A percentile compares a stretch with the other conserved stretches of the same genome.
Evolutionary conservation across 2,888 invertebrate species (phyloP).

Genomic region (Cremastinae sp.): DNA sequence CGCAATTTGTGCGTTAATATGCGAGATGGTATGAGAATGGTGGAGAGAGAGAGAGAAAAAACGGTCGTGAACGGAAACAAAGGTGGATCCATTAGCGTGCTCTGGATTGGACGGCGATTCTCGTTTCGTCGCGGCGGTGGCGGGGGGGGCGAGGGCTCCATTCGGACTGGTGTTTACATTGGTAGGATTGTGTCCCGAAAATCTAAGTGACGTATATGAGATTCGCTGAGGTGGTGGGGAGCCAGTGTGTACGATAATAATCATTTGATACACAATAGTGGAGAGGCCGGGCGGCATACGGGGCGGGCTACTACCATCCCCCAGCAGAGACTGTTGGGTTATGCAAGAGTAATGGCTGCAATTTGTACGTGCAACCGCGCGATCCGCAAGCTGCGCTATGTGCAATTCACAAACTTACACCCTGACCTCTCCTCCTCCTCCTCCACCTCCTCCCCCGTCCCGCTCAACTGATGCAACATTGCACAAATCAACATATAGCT

Average conservation of each 20-base stretch:
- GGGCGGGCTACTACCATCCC: no score
- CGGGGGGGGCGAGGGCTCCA: background rate
- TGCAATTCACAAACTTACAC: constrained; percentile 73
- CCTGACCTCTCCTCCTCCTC: constrained; percentile 21
- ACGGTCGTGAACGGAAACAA: background rate
- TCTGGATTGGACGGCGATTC: constrained; percentile 17
- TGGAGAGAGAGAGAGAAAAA: no score
- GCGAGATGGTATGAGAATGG: no score
- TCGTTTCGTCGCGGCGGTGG: background rate
- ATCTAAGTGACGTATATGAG: constrained; percentile 78
- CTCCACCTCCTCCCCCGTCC: constrained; percentile 60
- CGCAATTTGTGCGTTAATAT: no score
- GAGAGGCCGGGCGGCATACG: constrained; percentile 14
- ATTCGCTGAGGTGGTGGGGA: constrained; percentile 72
- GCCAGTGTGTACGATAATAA: constrained; percentile 76
- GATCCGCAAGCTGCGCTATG: constrained; percentile 67
- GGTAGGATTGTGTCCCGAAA: constrained; percentile 63
- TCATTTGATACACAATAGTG: constrained; percentile 79
- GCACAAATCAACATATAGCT: constrained; percentile 18
- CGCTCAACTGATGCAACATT: constrained; percentile 2
- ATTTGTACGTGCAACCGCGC: constrained; percentile 75
- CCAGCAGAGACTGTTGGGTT: constrained; percentile 64
- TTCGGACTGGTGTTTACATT: background rate
- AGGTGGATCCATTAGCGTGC: constrained; percentile 35
- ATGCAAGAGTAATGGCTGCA: constrained; percentile 78